These are phyloP conservation scores for Clarias batrachus DNA, from an alignment of 2,113 vertebrate species.

Conservation along the genomic window DNA sequence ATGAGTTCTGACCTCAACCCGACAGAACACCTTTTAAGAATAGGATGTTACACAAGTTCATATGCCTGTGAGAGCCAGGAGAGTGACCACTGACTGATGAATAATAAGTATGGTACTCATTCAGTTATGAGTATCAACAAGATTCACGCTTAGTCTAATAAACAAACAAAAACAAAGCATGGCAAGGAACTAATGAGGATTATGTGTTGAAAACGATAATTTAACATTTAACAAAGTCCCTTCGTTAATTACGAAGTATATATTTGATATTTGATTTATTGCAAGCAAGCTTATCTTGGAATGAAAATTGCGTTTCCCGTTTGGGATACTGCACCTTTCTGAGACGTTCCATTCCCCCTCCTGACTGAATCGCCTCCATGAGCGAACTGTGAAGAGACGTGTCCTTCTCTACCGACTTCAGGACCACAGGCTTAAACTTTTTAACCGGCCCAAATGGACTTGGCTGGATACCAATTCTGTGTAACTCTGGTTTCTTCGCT, in stretches of 20 bases:
- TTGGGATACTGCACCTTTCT: slow-evolving; percentile 78
- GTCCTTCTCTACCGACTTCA: slow-evolving; percentile 81
- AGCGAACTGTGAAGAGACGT: slow-evolving; percentile 82
- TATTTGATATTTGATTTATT: background rate
- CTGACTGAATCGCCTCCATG: slow-evolving; percentile 91
- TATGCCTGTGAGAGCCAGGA: no score
- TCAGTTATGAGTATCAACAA: background rate
- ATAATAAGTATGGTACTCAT: background rate
- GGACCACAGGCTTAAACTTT: slow-evolving; percentile 83
- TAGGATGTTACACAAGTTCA: no score
- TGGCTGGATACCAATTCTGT: slow-evolving; percentile 42
- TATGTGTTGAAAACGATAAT: background rate
- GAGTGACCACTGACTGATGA: background rate
- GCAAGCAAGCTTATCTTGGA: background rate
- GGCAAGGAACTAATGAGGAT: background rate
- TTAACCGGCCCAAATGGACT: slow-evolving; percentile 86
- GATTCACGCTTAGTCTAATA: background rate
- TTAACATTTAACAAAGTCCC: background rate
- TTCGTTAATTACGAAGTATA: background rate
- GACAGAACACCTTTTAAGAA: no score
- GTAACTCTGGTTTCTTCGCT: slow-evolving; percentile 51
- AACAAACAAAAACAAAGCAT: background rate
- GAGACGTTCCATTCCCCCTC: slow-evolving; percentile 80
- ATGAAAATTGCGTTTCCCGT: background rate
- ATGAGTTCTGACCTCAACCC: no score